A percentile compares a stretch with the other conserved stretches of the same genome.
Conservation (phyloP, 1,140 invertebrate species). For the Globodera ellingtonae region DNA sequence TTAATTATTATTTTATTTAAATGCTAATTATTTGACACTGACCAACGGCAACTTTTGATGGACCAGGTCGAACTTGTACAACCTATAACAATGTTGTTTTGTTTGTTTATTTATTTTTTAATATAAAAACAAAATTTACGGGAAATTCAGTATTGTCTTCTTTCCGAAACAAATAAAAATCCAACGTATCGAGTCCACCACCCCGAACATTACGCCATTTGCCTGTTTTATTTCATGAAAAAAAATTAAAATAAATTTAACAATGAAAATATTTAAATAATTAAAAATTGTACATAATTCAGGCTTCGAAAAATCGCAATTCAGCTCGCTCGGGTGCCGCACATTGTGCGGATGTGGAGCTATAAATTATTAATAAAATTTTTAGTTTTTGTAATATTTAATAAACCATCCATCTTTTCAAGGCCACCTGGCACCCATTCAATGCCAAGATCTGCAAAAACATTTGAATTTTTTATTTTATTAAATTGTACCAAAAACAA, state of each 20-base stretch:
- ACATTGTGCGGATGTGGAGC: constrained; percentile 41
- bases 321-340: constrained; percentile 56
- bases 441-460: constrained; percentile 41
- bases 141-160: constrained; percentile 60
- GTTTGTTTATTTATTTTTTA: too few relatives aligned
- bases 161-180: constrained; percentile 62
- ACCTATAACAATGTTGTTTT: not conserved
- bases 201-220: constrained; percentile 55
- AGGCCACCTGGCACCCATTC: constrained; percentile 47
- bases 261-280: not conserved
- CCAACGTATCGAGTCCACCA: constrained; percentile 48
- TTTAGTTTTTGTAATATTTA: not conserved
- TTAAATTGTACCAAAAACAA: not conserved
- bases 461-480: not conserved
- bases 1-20: not conserved
- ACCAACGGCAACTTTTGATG: constrained; percentile 56
- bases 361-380: not conserved
- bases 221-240: constrained; percentile 2
- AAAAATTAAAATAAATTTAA: constrained; percentile 4
- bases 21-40: not conserved
- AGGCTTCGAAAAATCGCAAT: constrained; percentile 58
- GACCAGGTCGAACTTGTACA: constrained; percentile 58
- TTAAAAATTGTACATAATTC: constrained; percentile 38
- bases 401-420: constrained; percentile 44
- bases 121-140: not conserved